Evolutionary conservation across 2,113 vertebrate genomes (phyloP).

Genomic region (Catharus minimus): DNA sequence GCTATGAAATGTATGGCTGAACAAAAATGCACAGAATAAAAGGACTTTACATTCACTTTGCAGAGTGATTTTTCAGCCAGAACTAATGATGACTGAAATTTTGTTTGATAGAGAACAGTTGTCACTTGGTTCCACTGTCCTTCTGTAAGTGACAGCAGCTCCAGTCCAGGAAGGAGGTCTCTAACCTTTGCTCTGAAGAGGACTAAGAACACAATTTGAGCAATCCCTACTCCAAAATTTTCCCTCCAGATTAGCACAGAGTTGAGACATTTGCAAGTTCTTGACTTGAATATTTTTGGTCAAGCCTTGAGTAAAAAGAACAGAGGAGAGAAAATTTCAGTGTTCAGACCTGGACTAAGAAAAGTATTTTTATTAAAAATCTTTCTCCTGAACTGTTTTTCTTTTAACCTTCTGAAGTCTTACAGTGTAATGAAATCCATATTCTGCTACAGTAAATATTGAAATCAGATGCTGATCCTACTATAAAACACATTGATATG

Average conservation of each 20-base stretch:
- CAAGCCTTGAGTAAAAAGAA: neutral
- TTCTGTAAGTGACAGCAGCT: neutral
- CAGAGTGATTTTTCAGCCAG: neutral
- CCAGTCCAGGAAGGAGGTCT: neutral
- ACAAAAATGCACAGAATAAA: neutral
- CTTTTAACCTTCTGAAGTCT: neutral
- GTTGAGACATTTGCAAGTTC: neutral
- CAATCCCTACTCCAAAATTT: neutral
- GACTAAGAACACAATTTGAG: neutral
- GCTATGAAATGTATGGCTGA: neutral
- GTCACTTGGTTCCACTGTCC: neutral
- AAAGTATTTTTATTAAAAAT: neutral
- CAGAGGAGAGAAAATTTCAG: neutral
- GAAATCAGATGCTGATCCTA: neutral
- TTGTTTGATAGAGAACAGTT: neutral
- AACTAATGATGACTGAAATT: rapidly evolving
- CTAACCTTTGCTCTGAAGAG: neutral
- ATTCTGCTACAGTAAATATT: neutral
- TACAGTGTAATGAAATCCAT: neutral
- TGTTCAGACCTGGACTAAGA: neutral
- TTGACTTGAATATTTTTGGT: neutral
- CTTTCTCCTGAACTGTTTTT: neutral
- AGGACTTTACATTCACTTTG: neutral
- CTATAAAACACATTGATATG: neutral
- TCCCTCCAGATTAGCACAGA: neutral